phyloP scores from a whole-genome alignment of 2,797 vertebrate genomes.

The Podarcis siculus region DNA sequence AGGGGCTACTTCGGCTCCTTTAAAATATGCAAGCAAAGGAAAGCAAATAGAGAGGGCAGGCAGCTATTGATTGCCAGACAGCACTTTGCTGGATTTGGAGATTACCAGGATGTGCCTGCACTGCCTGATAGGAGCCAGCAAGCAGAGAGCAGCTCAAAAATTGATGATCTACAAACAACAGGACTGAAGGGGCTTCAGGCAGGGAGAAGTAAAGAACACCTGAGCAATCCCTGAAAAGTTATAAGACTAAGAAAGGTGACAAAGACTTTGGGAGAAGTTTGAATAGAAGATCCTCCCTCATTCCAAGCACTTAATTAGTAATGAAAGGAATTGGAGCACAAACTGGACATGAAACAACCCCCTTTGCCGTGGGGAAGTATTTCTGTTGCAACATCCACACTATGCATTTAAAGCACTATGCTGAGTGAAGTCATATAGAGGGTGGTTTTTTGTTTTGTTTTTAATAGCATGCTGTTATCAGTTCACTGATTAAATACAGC shows the following conservation, averaged over 20 bases:
- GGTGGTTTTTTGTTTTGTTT: no score
- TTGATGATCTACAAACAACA: conserved; percentile 69
- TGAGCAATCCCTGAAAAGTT: conserved; percentile 60
- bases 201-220: conserved; percentile 53
- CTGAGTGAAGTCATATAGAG: no score
- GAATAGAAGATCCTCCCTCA: background rate
- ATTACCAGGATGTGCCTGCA: conserved; percentile 62
- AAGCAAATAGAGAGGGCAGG: conserved; percentile 66
- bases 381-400: background rate
- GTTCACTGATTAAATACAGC: no score
- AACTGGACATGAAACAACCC: background rate
- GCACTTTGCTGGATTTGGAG: conserved; percentile 63
- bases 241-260: conserved; percentile 51
- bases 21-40: conserved; percentile 71
- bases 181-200: conserved; percentile 54
- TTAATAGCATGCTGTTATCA: no score
- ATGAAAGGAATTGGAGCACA: background rate
- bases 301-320: background rate
- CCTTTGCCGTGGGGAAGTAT: background rate
- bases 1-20: conserved; percentile 38
- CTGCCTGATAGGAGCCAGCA: conserved; percentile 48
- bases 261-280: conserved; percentile 49
- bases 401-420: no score
- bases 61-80: conserved; percentile 65
- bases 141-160: conserved; percentile 52